These are phyloP conservation scores for Drosophila erecta DNA, from an alignment of 1,140 invertebrate species.

Conservation along the genomic window DNA sequence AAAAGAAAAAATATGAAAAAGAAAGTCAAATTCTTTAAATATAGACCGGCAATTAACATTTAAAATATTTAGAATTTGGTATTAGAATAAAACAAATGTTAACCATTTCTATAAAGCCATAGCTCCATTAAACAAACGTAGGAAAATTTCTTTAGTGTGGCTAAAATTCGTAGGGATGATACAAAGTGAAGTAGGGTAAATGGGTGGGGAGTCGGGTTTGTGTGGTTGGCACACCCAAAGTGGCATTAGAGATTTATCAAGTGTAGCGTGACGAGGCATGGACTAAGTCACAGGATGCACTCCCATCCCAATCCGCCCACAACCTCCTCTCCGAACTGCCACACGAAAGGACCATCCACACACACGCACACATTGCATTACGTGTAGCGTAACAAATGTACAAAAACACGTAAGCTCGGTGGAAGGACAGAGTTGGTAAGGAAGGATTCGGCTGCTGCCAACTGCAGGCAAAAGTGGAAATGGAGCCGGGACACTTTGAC, in stretches of 20 bases:
- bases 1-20: too few species aligned
- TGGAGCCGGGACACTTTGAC: slow-evolving; percentile 67
- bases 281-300: slow-evolving; percentile 56
- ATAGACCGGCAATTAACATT: too few species aligned
- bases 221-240: slow-evolving; percentile 78
- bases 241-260: slow-evolving; percentile 83
- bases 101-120: too few species aligned
- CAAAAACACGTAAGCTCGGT: slow-evolving; percentile 76
- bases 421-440: slow-evolving; percentile 24
- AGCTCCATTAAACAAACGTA: background rate
- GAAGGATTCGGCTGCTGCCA: slow-evolving; percentile 46
- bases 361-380: slow-evolving; percentile 68
- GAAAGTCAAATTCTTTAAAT: too few species aligned
- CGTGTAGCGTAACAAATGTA: slow-evolving; percentile 83
- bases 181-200: slow-evolving; percentile 9
- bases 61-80: too few species aligned
- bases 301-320: slow-evolving; percentile 3
- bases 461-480: slow-evolving; percentile 47
- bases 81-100: too few species aligned
- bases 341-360: slow-evolving; percentile 16
- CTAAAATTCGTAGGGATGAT: slow-evolving; percentile 7
- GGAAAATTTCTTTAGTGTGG: slow-evolving; percentile 2
- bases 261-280: slow-evolving; percentile 80
- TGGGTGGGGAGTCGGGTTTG: slow-evolving; percentile 11
- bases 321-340: background rate